phyloP scores from a whole-genome alignment of 2,113 vertebrate genomes.

The Rhinolophus sinicus region DNA sequence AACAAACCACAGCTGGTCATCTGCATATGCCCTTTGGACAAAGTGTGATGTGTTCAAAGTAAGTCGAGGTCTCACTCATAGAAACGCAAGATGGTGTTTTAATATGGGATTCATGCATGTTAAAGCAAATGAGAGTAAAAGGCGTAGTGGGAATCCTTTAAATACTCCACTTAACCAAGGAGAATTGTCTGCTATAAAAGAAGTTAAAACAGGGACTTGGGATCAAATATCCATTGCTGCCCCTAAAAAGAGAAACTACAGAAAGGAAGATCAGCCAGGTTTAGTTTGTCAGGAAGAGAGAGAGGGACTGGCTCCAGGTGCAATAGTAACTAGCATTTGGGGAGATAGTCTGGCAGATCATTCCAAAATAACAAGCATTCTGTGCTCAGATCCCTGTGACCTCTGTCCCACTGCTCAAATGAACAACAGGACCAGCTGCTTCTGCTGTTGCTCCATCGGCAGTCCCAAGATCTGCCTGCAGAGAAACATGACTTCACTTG shows the following conservation, averaged over 20 bases:
- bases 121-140: neutral
- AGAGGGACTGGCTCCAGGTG: neutral
- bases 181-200: neutral
- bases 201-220: neutral
- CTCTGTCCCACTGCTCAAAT: constrained; percentile 51
- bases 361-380: constrained; percentile 71
- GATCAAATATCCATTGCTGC: neutral
- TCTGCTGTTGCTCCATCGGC: neutral
- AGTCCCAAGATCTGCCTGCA: neutral
- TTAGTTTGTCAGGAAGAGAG: neutral
- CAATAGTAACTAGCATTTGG: neutral
- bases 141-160: neutral
- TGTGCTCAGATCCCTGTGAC: constrained; percentile 79
- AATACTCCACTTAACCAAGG: neutral
- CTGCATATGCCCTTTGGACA: neutral
- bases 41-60: neutral
- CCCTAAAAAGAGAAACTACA: neutral
- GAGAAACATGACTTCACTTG: neutral
- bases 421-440: constrained; percentile 67
- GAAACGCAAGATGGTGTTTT: neutral
- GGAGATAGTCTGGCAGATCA: constrained; percentile 67
- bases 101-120: neutral
- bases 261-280: neutral
- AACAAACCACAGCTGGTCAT: neutral
- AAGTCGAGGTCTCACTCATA: neutral